Conservation (phyloP, 2,888 invertebrate genomes). For the Nowickia ferox region DNA sequence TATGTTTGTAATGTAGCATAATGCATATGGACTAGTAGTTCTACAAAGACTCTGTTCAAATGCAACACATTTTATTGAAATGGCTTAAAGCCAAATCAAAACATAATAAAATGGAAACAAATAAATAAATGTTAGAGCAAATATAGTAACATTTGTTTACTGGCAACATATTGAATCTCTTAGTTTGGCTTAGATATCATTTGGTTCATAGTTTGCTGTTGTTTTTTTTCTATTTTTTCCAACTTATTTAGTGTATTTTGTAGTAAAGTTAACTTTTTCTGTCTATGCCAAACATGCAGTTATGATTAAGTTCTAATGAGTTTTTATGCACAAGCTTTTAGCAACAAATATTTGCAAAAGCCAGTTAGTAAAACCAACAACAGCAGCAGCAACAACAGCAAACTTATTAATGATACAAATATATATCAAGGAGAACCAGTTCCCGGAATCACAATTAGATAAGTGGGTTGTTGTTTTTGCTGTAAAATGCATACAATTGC, state of each 20-base stretch:
- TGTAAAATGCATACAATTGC: conserved; percentile 22
- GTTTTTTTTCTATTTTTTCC: neutral
- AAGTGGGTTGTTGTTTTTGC: conserved; percentile 64
- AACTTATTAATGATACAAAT: conserved; percentile 43
- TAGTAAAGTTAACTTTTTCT: conserved; percentile 32
- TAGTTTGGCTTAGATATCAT: conserved; percentile 50
- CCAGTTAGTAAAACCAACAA: conserved; percentile 22
- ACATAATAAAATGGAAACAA: neutral
- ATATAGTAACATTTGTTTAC: conserved; percentile 55
- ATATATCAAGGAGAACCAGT: conserved; percentile 71
- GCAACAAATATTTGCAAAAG: conserved; percentile 29
- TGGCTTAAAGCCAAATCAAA: conserved; percentile 57
- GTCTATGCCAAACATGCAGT: conserved; percentile 58
- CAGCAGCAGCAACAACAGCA: conserved; percentile 7
- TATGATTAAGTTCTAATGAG: conserved; percentile 72
- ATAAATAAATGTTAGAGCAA: conserved; percentile 28
- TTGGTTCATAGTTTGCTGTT: conserved; percentile 23
- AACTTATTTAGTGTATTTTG: conserved; percentile 10
- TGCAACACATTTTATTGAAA: conserved; percentile 41
- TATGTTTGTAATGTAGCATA: neutral
- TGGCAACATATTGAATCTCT: conserved; percentile 52
- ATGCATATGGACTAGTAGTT: neutral
- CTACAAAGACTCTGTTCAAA: conserved; percentile 11
- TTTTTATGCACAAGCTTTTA: conserved; percentile 38
- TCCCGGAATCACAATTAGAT: conserved; percentile 70